Evolutionary conservation across 2,113 vertebrate species (phyloP).

Genomic region (Hystrix brachyura): DNA sequence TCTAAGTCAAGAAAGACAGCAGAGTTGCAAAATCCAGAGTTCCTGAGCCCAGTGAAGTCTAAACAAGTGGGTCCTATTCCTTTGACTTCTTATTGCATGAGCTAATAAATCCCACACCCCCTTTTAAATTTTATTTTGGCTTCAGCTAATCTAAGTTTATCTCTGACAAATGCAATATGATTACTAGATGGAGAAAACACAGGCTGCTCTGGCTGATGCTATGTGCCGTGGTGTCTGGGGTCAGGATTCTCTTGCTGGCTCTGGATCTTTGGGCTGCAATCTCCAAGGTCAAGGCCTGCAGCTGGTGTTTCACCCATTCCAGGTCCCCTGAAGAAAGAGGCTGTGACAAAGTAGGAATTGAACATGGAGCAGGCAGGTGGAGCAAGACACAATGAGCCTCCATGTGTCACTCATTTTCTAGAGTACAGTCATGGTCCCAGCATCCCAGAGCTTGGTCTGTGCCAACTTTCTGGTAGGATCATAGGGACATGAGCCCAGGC

Average conservation of each 20-base stretch:
- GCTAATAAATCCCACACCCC: not conserved
- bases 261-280: not conserved
- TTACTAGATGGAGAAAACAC: not conserved
- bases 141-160: conserved; percentile 1
- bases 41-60: not conserved
- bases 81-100: not conserved
- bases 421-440: not conserved
- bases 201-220: not conserved
- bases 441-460: accelerated
- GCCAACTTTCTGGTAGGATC: no score
- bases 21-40: not conserved
- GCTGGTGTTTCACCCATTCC: not conserved
- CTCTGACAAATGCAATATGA: not conserved
- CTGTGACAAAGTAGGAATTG: accelerated
- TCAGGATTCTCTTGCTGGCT: not conserved
- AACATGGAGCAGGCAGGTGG: not conserved
- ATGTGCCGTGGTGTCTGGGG: no score
- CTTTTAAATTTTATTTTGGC: not conserved
- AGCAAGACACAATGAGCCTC: accelerated
- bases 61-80: not conserved
- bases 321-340: not conserved
- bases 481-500: accelerated
- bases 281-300: not conserved
- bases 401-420: not conserved
- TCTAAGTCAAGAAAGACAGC: not conserved